A percentile compares a stretch with the other conserved stretches of the same genome.
These are phyloP conservation scores for Sesia bembeciformis DNA, from an alignment of 2,888 invertebrate species.

Conservation along the genomic window DNA sequence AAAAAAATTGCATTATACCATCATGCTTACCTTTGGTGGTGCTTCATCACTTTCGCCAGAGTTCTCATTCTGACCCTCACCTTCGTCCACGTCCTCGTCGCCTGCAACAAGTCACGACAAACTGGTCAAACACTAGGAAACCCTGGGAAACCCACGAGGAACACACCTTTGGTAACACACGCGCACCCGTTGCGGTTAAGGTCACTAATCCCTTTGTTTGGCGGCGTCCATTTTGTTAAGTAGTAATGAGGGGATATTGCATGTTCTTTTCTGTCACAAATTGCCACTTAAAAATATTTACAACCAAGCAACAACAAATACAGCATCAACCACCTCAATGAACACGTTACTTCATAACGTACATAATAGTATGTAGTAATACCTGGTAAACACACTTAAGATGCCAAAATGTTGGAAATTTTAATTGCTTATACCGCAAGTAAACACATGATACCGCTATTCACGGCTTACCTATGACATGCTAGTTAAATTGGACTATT, in stretches of 20 bases:
- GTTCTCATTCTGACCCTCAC: conserved; percentile 78
- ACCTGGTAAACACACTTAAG: conserved; percentile 18
- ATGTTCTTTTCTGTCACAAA: conserved; percentile 77
- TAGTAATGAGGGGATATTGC: conserved; percentile 80
- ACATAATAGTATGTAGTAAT: conserved; percentile 14
- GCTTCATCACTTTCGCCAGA: conserved; percentile 85
- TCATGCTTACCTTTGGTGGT: conserved; percentile 67
- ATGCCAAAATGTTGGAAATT: conserved; percentile 52
- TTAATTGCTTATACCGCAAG: conserved; percentile 73
- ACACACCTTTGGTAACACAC: conserved; percentile 32
- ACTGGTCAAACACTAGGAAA: conserved; percentile 55
- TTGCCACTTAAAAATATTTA: conserved; percentile 73
- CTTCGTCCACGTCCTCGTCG: conserved; percentile 83
- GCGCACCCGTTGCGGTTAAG: conserved; percentile 65
- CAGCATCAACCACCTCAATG: conserved; percentile 26
- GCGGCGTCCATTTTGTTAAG: conserved; percentile 86
- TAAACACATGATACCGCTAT: conserved; percentile 77
- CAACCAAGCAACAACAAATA: conserved; percentile 59
- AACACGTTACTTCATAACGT: conserved; percentile 19
- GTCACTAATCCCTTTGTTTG: conserved; percentile 84
- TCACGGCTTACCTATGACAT: conserved; percentile 75
- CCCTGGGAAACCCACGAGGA: conserved; percentile 30
- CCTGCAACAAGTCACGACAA: conserved; percentile 55
- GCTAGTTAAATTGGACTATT: conserved; percentile 73
- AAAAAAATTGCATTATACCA: too few relatives aligned